These are phyloP conservation scores for Empis stercorea DNA, from an alignment of 2,888 invertebrate species.

Conservation along the genomic window DNA sequence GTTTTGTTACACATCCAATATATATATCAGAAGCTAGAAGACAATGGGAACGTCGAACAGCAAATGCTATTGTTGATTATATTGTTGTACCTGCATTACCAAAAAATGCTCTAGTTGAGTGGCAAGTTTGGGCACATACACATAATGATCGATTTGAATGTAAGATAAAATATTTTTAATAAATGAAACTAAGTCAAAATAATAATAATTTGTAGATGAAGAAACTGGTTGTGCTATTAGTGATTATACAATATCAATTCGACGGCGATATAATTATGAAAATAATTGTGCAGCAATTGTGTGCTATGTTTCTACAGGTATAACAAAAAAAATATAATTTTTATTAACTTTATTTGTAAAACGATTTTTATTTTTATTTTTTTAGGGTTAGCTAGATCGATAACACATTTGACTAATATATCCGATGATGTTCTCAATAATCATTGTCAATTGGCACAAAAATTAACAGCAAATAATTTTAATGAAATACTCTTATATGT, in stretches of 20 bases:
- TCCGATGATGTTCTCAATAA: conserved; percentile 32
- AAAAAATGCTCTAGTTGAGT: conserved; percentile 68
- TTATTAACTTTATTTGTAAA: background rate
- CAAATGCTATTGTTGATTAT: conserved; percentile 78
- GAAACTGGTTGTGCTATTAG: conserved; percentile 80
- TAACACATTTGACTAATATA: conserved; percentile 34
- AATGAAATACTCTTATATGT: conserved; percentile 44
- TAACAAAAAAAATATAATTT: background rate
- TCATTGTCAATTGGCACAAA: conserved; percentile 30
- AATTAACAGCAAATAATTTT: conserved; percentile 38
- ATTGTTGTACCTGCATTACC: conserved; percentile 74
- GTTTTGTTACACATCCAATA: conserved; percentile 65
- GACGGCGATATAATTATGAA: conserved; percentile 79
- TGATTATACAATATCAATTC: conserved; percentile 69
- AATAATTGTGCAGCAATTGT: conserved; percentile 77
- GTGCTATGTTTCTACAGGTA: conserved; percentile 63
- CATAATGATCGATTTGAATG: conserved; percentile 81
- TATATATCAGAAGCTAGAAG: conserved; percentile 61
- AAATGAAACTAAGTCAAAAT: conserved; percentile 1
- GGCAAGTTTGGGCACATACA: conserved; percentile 86
- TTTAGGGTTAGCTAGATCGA: conserved; percentile 34
- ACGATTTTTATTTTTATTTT: background rate
- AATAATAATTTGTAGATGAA: conserved; percentile 50
- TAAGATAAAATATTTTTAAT: conserved; percentile 34
- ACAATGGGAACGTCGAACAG: conserved; percentile 70